A percentile compares a stretch with the other conserved stretches of the same genome.
Conservation (phyloP, 2,113 vertebrate species). For the Ictidomys tridecemlineatus region DNA sequence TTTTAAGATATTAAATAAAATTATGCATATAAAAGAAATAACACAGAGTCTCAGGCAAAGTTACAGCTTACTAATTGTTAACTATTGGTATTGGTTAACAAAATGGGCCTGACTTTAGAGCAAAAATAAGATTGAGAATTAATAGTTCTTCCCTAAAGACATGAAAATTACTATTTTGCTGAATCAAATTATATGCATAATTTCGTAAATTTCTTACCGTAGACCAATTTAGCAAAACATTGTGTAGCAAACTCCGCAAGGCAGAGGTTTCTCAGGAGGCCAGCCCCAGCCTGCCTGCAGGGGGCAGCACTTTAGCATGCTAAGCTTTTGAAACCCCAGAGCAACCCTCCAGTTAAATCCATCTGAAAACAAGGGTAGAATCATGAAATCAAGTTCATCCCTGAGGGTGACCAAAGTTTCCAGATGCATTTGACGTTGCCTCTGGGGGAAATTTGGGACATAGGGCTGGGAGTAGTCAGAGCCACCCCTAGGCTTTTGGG, state of each 20-base stretch:
- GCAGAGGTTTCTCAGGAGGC: neutral
- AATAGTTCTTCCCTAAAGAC: neutral
- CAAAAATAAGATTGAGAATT: conserved; percentile 4
- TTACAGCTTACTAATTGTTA: neutral
- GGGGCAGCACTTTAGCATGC: neutral
- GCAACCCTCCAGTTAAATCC: neutral
- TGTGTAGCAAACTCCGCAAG: neutral
- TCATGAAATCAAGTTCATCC: neutral
- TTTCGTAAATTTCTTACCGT: conserved; percentile 29
- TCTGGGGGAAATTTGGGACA: neutral
- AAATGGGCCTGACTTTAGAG: neutral
- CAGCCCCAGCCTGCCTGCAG: neutral
- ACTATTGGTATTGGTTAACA: neutral
- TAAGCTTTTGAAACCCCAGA: no score
- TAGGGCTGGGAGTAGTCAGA: neutral
- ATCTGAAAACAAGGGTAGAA: neutral
- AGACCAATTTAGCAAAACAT: neutral
- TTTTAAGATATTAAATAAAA: conserved; percentile 22
- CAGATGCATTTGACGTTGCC: neutral
- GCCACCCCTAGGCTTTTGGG: neutral
- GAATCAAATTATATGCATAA: neutral
- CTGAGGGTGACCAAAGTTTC: neutral
- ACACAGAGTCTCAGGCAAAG: neutral
- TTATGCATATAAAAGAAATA: neutral
- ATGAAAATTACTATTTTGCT: neutral